These are phyloP conservation scores for Litocranius walleri DNA, from an alignment of 2,113 vertebrate genomes.

Conservation along the genomic window DNA sequence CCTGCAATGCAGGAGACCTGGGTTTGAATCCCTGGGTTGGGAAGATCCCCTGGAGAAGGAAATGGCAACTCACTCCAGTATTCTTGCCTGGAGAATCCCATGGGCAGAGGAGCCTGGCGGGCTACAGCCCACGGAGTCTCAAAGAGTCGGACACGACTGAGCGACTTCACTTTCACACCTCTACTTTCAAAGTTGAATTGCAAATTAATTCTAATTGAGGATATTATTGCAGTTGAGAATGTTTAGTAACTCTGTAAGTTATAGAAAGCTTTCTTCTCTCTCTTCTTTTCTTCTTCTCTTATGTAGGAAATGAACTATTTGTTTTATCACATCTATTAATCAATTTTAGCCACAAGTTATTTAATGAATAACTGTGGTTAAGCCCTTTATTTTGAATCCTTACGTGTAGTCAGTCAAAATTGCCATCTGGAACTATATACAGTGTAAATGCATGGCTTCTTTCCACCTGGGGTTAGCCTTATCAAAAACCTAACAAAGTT, in stretches of 20 bases:
- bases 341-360: neutral
- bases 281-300: neutral
- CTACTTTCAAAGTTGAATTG: neutral
- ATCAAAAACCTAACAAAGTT: neutral
- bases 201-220: neutral
- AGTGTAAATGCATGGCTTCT: neutral
- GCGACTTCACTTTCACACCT: neutral
- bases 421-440: neutral
- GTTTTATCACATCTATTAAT: neutral
- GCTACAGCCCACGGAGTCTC: too few species aligned
- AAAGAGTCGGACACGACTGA: too few species aligned
- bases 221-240: neutral
- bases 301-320: neutral
- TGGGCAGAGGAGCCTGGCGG: too few species aligned
- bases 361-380: neutral
- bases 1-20: too few species aligned
- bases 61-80: too few species aligned
- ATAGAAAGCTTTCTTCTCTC: neutral
- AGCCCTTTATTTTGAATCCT: neutral
- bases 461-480: neutral
- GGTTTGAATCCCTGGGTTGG: too few species aligned
- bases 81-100: too few species aligned
- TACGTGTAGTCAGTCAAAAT: neutral
- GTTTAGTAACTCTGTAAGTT: neutral
- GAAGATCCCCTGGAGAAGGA: too few species aligned